Evolutionary conservation across 2,888 invertebrate species (phyloP).

Genomic region (Andrena fulva): DNA sequence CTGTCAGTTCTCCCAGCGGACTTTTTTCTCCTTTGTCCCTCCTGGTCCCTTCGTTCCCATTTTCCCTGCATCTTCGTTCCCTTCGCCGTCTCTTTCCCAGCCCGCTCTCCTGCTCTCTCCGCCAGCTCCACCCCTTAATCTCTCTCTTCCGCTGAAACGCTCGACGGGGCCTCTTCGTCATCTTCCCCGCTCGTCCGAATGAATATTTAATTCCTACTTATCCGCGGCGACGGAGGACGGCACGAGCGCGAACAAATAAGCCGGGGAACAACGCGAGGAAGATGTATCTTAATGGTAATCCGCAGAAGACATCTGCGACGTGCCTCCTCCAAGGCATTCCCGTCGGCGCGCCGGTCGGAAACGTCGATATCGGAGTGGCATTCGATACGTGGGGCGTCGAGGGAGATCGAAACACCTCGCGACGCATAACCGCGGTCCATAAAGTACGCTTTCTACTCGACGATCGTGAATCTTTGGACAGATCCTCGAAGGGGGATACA

Average conservation of each 20-base stretch:
- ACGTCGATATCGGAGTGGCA: not conserved
- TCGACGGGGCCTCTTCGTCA: not conserved
- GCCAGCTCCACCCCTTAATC: not conserved
- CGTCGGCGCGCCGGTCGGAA: not conserved
- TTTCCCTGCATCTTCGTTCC: not conserved
- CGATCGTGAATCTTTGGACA: constrained; percentile 8
- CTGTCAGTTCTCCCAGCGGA: not conserved
- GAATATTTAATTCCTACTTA: constrained; percentile 79
- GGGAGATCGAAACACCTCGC: constrained; percentile 1
- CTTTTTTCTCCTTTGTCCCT: constrained; percentile 21
- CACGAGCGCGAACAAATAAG: constrained; percentile 79
- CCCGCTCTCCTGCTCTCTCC: not conserved
- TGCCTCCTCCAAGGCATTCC: not conserved
- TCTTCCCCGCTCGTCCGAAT: constrained; percentile 65
- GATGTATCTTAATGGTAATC: constrained; percentile 77
- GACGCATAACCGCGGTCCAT: not conserved
- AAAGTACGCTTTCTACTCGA: not conserved
- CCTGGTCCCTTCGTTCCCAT: too few relatives aligned
- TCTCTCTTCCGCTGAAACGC: not conserved
- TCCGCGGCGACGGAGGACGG: constrained; percentile 68
- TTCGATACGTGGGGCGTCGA: not conserved
- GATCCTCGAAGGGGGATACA: not conserved
- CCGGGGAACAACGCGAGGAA: constrained; percentile 60
- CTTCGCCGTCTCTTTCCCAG: not conserved
- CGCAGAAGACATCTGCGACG: constrained; percentile 72